These are phyloP conservation scores for Monopterus albus DNA, from an alignment of 2,113 vertebrate species.

Conservation along the genomic window DNA sequence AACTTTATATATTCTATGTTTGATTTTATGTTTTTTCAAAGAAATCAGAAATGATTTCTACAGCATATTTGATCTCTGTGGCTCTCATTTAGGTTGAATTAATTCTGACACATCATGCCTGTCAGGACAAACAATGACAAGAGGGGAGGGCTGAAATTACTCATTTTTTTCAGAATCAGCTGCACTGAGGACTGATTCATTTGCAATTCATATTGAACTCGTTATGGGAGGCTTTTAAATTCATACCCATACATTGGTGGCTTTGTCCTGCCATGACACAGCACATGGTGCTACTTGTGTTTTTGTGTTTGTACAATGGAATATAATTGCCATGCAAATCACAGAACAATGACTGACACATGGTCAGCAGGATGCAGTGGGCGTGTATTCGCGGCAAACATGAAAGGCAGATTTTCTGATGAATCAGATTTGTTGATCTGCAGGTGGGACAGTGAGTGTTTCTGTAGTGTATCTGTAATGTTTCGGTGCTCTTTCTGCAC, in stretches of 20 bases:
- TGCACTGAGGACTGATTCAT: slow-evolving; percentile 54
- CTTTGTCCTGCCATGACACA: slow-evolving; percentile 48
- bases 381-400: slow-evolving; percentile 8
- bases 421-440: slow-evolving; percentile 5
- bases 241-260: slow-evolving; percentile 61
- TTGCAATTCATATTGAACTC: slow-evolving; percentile 67
- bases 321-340: slow-evolving; percentile 71
- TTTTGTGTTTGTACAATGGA: slow-evolving; percentile 51
- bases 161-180: slow-evolving; percentile 44
- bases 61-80: not conserved
- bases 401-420: slow-evolving; percentile 12
- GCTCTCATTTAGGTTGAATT: slow-evolving; percentile 2
- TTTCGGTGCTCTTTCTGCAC: not conserved
- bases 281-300: slow-evolving; percentile 61
- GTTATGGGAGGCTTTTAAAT: slow-evolving; percentile 60
- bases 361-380: slow-evolving; percentile 31
- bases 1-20: too few species aligned
- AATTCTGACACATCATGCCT: not conserved
- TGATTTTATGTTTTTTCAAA: too few species aligned
- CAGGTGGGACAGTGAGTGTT: not conserved
- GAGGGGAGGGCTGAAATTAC: slow-evolving; percentile 1
- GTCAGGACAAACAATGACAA: not conserved
- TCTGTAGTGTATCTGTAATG: too few species aligned
- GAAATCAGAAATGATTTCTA: not conserved
- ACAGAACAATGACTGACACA: slow-evolving; percentile 40